phyloP scores from a whole-genome alignment of 2,113 vertebrate species.

The Hyla sarda region DNA sequence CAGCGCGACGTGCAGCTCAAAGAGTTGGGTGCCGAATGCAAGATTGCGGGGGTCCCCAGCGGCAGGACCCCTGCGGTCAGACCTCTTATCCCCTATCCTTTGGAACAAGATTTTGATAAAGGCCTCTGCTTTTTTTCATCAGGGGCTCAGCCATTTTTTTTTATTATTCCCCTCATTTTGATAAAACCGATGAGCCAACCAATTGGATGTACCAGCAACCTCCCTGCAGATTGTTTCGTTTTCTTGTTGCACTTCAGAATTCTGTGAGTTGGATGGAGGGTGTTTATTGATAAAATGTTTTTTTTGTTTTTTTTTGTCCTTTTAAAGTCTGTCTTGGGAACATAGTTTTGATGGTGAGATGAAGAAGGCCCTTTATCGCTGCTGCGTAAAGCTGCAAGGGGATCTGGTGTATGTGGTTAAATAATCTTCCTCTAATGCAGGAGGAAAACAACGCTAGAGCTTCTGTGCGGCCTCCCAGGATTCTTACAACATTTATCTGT shows the following conservation, averaged over 20 bases:
- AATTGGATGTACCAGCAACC: too few species aligned
- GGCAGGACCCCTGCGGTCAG: too few species aligned
- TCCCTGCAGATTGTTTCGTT: neutral
- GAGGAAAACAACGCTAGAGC: slow-evolving; percentile 64
- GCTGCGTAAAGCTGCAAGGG: slow-evolving; percentile 64
- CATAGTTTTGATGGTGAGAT: neutral
- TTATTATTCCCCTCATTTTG: neutral
- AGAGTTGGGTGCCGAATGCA: too few species aligned
- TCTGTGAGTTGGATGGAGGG: neutral
- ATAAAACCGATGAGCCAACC: neutral
- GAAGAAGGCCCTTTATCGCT: slow-evolving; percentile 13
- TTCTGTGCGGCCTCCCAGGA: slow-evolving; percentile 75
- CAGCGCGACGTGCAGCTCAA: too few species aligned
- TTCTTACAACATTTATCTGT: slow-evolving; percentile 76
- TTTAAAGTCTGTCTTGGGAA: slow-evolving; percentile 24
- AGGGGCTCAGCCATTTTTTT: neutral
- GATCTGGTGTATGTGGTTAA: slow-evolving; percentile 71
- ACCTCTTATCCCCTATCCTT: too few species aligned
- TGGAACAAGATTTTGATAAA: too few species aligned
- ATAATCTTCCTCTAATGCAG: slow-evolving; percentile 66
- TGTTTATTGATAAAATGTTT: slow-evolving; percentile 2
- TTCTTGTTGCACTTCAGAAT: neutral
- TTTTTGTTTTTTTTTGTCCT: too few species aligned
- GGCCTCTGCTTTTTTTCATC: neutral
- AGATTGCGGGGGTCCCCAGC: too few species aligned